Conservation (phyloP, 2,113 vertebrate species). For the Neolamprologus hecqui region DNA sequence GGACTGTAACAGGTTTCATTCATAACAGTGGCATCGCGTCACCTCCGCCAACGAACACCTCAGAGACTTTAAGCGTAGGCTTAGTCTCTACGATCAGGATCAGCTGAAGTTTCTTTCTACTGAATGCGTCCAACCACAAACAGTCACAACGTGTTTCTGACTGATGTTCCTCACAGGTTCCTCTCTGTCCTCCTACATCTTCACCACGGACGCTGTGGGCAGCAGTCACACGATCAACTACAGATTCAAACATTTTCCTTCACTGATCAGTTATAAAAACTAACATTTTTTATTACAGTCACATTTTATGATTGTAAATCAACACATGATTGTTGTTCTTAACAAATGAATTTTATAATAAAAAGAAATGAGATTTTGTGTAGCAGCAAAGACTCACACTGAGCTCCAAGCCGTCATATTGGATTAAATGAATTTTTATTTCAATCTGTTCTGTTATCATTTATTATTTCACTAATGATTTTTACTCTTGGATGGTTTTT, state of each 20-base stretch:
- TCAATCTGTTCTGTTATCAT: background rate
- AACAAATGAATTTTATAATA: background rate
- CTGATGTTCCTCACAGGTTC: background rate
- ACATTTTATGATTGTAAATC: background rate
- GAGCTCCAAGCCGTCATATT: background rate
- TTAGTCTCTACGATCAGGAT: background rate
- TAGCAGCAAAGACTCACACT: background rate
- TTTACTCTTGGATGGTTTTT: background rate
- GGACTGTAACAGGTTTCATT: background rate
- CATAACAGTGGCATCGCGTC: accelerated
- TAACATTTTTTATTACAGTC: background rate
- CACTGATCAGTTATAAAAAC: background rate
- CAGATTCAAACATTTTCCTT: background rate
- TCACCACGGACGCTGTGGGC: background rate
- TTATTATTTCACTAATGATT: background rate
- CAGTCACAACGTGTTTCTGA: background rate
- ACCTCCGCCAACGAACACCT: background rate
- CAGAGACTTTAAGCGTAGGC: background rate
- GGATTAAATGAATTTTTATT: accelerated
- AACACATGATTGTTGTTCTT: background rate
- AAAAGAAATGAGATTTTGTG: background rate
- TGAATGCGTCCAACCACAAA: background rate
- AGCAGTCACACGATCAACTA: background rate
- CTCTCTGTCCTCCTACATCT: background rate
- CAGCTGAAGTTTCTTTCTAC: background rate